Base-by-base conservation (phyloP, 2,888 invertebrate genomes). In the Stenchaetothrips biformis region DNA sequence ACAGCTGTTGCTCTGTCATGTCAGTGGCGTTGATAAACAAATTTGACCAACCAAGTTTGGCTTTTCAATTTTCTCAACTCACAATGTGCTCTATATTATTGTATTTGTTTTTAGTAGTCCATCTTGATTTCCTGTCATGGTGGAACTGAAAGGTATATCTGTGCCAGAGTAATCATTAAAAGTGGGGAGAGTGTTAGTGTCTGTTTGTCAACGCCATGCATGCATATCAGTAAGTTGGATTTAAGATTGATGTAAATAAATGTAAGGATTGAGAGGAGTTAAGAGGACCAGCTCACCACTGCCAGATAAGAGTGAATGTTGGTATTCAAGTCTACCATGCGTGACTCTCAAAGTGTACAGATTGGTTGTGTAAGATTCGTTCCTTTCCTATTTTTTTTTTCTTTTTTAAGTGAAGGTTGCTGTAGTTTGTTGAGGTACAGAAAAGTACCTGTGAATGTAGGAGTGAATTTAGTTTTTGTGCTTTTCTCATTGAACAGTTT, bases 251-350 rank as follows among this genome's bases (percentile, higher is more conserved):
- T 74, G 67, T 74, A 25, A 8, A 74, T 74, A 74, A 18, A 25
- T 25, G 25, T 74, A 74, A 18, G 59, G 59, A 25, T 74, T 21
- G 67, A 21, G 11, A 74, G 67, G 67, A 74, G 67, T 7, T 11
- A 11, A 74, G 67, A 74, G 67, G 67, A 74, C 67, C 67, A 74
- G 67, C 67, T 74, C 67, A 74, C 67, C 67, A 74, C 67, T 74
- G 67, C 67, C 67, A 74, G 67, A 74, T 53, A 37, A 21, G 67
- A 74, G 67, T 74, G 67, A 74, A 74, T 74, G 67, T 74, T 74
- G 21, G 67, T 74, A 25, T 74, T 53, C 13, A 74, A 25, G 25
- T 25, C 67, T 74, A 74, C 67, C 67, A 25, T 74, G 21, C 67
- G 67, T 74, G 67, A 25, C 67, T 25, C 67, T 25, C 25, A 53